These are phyloP conservation scores for Taenaris catops DNA, from an alignment of 2,888 invertebrate genomes.

Conservation along the genomic window DNA sequence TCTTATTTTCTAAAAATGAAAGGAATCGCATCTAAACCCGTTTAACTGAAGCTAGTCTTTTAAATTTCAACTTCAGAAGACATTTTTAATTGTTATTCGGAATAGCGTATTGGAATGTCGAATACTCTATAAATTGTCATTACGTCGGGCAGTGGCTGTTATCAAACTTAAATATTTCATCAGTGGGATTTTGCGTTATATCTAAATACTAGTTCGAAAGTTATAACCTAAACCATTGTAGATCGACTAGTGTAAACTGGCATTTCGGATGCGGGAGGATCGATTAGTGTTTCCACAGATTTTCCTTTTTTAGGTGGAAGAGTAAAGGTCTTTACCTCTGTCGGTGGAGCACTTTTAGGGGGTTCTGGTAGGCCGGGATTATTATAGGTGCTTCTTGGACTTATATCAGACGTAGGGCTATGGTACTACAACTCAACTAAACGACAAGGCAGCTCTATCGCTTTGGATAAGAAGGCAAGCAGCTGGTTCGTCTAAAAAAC, in stretches of 20 bases:
- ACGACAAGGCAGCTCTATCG: constrained; percentile 71
- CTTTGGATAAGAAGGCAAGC: constrained; percentile 80
- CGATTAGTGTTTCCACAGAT: constrained; percentile 66
- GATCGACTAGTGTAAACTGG: constrained; percentile 64
- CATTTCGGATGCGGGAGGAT: constrained; percentile 54
- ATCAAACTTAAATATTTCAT: constrained; percentile 16
- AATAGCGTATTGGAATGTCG: too few species aligned
- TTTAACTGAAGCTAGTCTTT: too few species aligned
- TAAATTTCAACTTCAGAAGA: too few species aligned
- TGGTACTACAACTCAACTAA: constrained; percentile 32
- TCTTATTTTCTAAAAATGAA: too few species aligned
- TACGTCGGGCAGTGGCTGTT: constrained; percentile 19
- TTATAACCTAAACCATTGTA: constrained; percentile 57
- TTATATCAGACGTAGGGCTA: constrained; percentile 65
- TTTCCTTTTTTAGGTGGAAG: constrained; percentile 61
- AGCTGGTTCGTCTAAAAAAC: constrained; percentile 61
- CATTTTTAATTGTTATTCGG: too few species aligned
- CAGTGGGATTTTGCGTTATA: constrained; percentile 27
- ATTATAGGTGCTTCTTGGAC: constrained; percentile 59
- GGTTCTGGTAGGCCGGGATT: constrained; percentile 60
- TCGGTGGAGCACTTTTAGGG: constrained; percentile 62
- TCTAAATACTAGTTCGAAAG: not conserved
- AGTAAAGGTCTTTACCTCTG: constrained; percentile 63
- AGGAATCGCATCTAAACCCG: too few species aligned
- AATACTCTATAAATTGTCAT: constrained; percentile 25